These are phyloP conservation scores for Procambarus virginalis DNA, from an alignment of 1,140 invertebrate genomes.

Conservation along the genomic window DNA sequence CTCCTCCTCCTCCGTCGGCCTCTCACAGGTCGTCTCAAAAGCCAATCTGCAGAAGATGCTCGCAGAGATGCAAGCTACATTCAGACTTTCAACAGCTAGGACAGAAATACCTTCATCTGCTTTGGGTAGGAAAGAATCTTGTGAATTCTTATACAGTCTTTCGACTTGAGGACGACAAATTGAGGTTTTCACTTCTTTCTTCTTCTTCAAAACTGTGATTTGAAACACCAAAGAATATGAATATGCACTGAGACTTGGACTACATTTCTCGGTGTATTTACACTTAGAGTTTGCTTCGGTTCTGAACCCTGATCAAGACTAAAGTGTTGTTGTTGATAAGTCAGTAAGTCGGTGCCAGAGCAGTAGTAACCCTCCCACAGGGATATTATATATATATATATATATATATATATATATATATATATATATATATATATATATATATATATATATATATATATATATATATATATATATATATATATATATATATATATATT, in stretches of 20 bases:
- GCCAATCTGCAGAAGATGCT: background rate
- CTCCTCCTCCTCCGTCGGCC: no score
- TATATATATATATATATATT: no score
- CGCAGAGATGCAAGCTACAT: background rate
- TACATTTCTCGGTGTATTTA: no score
- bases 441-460: slow-evolving; percentile 2
- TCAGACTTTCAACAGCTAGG: background rate
- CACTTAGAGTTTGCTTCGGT: no score
- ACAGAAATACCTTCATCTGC: background rate
- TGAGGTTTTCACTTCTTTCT: no score
- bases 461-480: background rate
- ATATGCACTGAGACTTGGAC: no score
- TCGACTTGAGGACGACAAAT: background rate
- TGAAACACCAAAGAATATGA: no score
- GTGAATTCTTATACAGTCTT: background rate
- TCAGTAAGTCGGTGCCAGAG: no score
- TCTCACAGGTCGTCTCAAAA: background rate
- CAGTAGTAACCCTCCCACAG: no score
- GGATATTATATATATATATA: background rate
- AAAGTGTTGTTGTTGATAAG: no score
- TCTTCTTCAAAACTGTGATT: no score
- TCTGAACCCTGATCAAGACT: no score
- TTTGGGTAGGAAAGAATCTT: background rate
- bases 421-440: slow-evolving; percentile 5
- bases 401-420: slow-evolving; percentile 5